Conservation (phyloP, 2,797 vertebrate genomes). For the Xenops minutus region DNA sequence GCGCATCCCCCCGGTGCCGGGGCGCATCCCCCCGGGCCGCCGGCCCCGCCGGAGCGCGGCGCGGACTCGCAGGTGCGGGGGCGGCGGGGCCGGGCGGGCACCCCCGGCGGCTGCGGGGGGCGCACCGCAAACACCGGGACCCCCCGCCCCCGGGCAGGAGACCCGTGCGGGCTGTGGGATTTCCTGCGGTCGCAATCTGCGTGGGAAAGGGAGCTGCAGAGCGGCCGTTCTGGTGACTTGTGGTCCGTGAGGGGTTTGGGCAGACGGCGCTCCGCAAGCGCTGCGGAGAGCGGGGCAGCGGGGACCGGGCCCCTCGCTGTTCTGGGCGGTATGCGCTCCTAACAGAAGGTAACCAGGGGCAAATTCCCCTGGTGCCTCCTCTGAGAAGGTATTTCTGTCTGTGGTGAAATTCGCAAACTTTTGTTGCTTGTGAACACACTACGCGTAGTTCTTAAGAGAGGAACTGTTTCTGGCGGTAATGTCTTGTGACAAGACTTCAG, state of each 20-base stretch:
- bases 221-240: accelerated
- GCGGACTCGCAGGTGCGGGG: conserved; percentile 71
- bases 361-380: neutral
- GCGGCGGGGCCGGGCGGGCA: too few species aligned
- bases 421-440: accelerated
- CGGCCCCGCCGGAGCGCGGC: conserved; percentile 56
- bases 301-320: accelerated
- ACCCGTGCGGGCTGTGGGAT: accelerated
- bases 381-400: accelerated
- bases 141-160: neutral
- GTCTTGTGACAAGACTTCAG: neutral
- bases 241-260: accelerated
- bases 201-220: accelerated
- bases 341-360: accelerated
- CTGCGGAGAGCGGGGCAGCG: accelerated
- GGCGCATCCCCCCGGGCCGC: neutral
- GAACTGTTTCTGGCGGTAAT: neutral
- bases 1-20: too few species aligned
- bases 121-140: too few species aligned
- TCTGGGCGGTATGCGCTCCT: accelerated
- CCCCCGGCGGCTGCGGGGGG: too few species aligned
- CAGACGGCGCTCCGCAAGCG: accelerated
- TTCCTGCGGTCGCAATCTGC: accelerated
- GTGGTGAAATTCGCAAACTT: neutral
- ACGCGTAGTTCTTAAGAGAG: accelerated